Base-by-base conservation (phyloP, 2,888 invertebrate genomes). In the Stenotaenia linearis region DNA sequence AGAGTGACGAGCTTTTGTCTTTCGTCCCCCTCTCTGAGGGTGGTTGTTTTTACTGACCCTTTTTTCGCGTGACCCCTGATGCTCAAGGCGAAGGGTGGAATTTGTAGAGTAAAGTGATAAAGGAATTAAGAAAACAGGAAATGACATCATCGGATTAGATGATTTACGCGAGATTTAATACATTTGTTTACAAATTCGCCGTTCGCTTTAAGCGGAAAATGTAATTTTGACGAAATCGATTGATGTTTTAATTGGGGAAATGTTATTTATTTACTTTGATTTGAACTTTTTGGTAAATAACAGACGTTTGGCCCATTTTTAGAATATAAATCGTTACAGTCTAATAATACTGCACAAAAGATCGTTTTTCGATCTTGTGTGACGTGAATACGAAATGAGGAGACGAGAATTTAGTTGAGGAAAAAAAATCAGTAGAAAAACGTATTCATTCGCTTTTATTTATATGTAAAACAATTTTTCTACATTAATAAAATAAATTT, bases 311-410 rank as follows among this genome's bases (percentile, higher is more conserved):
- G 25, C 69, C 69, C 69, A 69, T 69, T 69, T 69, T 69, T 69
- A 23, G 69, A 69, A 69, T 69, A 69, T 69, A 69, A 69, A 69
- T 69, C 69, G 69, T 69, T 69, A 69, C 69, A 69, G 69, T 69
- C 69, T 69, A 69, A 69, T 69, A 69, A 69, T 69, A 69, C 69
- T 28, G 69, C 69, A 69, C 69, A 69, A 69, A 69, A 69, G 69
- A 69, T 69, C 69, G 69, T 69, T 69, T 69, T 69, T 69, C 69
- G 69, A 69, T 69, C 69, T 69, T 69, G 69, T 69, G 69, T 69
- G 69, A 69, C 69, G 69, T 69, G 69, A 69, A 69, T 69, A 69
- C 28, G 28, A 69, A 69, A 69, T 69, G 69, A 69, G 28, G 69
- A 69, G 69, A n/a, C 25, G 25, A 69, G 69, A 69, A 23, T 69